Evolutionary conservation across 92 coral and sea anemone genomes (phyloP).

Genomic region (Umimayanthus chanpuru): DNA sequence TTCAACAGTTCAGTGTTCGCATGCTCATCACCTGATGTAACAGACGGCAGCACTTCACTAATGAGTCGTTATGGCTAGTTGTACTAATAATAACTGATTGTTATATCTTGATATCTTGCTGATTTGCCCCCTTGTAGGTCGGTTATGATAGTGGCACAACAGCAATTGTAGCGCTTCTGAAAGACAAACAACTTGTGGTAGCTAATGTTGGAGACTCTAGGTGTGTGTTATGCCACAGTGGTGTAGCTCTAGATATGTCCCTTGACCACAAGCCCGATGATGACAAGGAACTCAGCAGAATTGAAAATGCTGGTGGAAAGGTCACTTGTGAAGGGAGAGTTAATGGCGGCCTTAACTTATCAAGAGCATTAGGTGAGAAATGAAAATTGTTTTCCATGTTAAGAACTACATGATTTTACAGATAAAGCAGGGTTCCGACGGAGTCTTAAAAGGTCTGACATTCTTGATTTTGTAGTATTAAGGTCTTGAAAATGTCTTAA

Average conservation of each 20-base stretch:
- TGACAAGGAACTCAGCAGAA: conserved; percentile 83
- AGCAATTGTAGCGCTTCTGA: conserved; percentile 87
- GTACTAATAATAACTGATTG: background rate
- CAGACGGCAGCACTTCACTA: no score
- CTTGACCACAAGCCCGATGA: conserved; percentile 97
- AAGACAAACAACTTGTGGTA: conserved; percentile 71
- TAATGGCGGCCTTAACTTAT: conserved; percentile 94
- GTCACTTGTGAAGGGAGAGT: conserved; percentile 96
- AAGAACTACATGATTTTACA: background rate
- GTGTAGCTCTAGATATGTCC: conserved; percentile 96
- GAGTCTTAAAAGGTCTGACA: no score
- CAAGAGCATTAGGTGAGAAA: conserved; percentile 91
- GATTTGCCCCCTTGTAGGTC: background rate
- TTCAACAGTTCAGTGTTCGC: no score
- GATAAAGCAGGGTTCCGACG: no score
- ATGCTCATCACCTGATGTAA: no score
- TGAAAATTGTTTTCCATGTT: background rate
- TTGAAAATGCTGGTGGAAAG: conserved; percentile 97
- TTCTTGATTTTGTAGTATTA: no score
- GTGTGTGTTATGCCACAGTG: conserved; percentile 93
- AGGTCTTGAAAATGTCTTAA: no score
- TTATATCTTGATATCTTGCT: no score
- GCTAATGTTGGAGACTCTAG: conserved; percentile 99
- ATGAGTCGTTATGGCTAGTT: no score
- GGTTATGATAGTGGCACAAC: conserved; percentile 95